A percentile compares a stretch with the other conserved stretches of the same genome.
Evolutionary conservation across 2,888 invertebrate species (phyloP).

Genomic region (Scelioninae gen. 1): DNA sequence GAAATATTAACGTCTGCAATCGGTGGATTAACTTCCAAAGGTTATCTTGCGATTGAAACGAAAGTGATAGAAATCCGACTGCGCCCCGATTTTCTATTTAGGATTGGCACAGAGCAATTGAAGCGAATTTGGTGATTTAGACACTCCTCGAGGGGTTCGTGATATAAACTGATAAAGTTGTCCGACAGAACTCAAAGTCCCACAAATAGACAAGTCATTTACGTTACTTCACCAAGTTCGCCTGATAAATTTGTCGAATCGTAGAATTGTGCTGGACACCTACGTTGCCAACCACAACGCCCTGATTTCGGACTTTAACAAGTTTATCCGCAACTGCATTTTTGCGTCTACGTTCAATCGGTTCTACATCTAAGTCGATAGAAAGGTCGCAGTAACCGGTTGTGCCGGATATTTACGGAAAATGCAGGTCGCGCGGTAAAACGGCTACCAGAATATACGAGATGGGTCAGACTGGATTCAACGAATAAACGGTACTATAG

Average conservation of each 20-base stretch:
- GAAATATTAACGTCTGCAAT: constrained; percentile 4
- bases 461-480: constrained; percentile 69
- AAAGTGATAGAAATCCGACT: constrained; percentile 6
- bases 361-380: constrained; percentile 49
- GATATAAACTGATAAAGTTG: not conserved
- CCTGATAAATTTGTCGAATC: not conserved
- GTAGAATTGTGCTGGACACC: not conserved
- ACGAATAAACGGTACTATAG: constrained; percentile 64
- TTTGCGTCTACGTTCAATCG: constrained; percentile 52
- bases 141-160: not conserved
- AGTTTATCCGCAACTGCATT: constrained; percentile 30
- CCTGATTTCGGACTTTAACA: constrained; percentile 29
- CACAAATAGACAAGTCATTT: constrained; percentile 1
- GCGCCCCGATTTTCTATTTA: constrained; percentile 1
- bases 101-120: not conserved
- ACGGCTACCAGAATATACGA: constrained; percentile 52
- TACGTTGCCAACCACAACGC: constrained; percentile 1
- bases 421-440: constrained; percentile 65
- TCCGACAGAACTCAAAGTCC: constrained; percentile 1
- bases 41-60: constrained; percentile 6
- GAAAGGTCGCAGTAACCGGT: constrained; percentile 68
- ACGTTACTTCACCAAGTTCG: not conserved
- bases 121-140: not conserved
- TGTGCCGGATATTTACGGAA: constrained; percentile 65
- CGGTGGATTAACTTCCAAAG: constrained; percentile 6